Evolutionary conservation across 92 coral and sea anemone species (phyloP).

Genomic region (Parazoanthus darwini): DNA sequence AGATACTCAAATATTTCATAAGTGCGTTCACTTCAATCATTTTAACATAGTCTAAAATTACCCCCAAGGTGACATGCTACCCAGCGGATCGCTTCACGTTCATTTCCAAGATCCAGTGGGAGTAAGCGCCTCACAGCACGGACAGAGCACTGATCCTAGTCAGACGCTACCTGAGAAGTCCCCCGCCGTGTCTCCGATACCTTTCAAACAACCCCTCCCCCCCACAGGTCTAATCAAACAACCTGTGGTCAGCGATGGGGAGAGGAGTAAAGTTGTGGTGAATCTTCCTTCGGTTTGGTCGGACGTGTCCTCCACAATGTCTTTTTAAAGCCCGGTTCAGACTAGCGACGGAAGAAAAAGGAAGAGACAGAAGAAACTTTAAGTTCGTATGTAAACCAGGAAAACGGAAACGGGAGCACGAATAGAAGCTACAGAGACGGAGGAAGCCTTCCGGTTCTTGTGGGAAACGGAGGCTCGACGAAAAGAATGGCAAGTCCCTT

Average conservation of each 20-base stretch:
- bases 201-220: conserved; percentile 47
- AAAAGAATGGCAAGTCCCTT: too few relatives aligned
- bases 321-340: conserved; percentile 25
- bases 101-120: conserved; percentile 71
- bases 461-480: too few relatives aligned
- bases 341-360: too few relatives aligned
- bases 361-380: too few relatives aligned
- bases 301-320: conserved; percentile 73
- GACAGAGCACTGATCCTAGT: not conserved
- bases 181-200: conserved; percentile 87
- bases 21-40: too few relatives aligned
- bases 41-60: not conserved
- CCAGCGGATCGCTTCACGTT: conserved; percentile 68
- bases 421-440: too few relatives aligned
- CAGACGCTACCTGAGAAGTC: conserved; percentile 50
- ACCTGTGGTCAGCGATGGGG: conserved; percentile 23
- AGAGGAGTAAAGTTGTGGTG: conserved; percentile 66
- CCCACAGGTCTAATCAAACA: conserved; percentile 15
- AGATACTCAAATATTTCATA: too few relatives aligned
- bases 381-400: too few relatives aligned
- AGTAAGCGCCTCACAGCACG: conserved; percentile 17
- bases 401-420: too few relatives aligned
- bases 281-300: conserved; percentile 84
- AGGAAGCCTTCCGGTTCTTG: too few relatives aligned
- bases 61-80: conserved; percentile 29